Evolutionary conservation across 2,797 vertebrate species (phyloP).

Genomic region (Microctenopoma steveboyesi): DNA sequence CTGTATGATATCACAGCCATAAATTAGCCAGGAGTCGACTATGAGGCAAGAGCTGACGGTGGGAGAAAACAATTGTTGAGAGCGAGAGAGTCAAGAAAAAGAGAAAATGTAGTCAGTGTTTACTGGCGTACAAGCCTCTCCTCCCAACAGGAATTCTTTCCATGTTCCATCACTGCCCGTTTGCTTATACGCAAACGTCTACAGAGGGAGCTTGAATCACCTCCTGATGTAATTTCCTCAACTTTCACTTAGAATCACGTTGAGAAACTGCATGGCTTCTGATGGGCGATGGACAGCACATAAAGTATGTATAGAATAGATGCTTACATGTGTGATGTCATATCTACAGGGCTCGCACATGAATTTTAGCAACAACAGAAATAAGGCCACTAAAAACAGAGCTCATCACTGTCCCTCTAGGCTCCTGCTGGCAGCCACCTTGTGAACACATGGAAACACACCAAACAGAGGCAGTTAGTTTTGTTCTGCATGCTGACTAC

Average conservation of each 20-base stretch:
- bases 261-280: slow-evolving; percentile 54
- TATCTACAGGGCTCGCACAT: slow-evolving; percentile 24
- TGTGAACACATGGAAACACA: slow-evolving; percentile 25
- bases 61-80: slow-evolving; percentile 33
- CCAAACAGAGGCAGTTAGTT: slow-evolving; percentile 16
- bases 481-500: slow-evolving; percentile 25
- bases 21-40: slow-evolving; percentile 62
- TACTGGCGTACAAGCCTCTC: slow-evolving; percentile 74
- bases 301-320: neutral
- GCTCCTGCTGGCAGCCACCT: slow-evolving; percentile 16
- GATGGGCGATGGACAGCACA: slow-evolving; percentile 20
- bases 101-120: slow-evolving; percentile 69
- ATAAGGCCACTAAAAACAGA: slow-evolving; percentile 42
- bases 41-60: slow-evolving; percentile 62
- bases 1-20: slow-evolving; percentile 72
- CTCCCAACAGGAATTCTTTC: slow-evolving; percentile 83
- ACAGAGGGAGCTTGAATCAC: slow-evolving; percentile 68
- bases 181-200: slow-evolving; percentile 64
- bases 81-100: slow-evolving; percentile 41
- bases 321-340: slow-evolving; percentile 4
- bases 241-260: slow-evolving; percentile 68
- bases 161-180: slow-evolving; percentile 79
- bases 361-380: slow-evolving; percentile 11
- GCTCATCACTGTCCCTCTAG: slow-evolving; percentile 19
- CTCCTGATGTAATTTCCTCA: slow-evolving; percentile 79